These are phyloP conservation scores for Corvus moneduloides DNA, from an alignment of 2,113 vertebrate species.

Conservation along the genomic window DNA sequence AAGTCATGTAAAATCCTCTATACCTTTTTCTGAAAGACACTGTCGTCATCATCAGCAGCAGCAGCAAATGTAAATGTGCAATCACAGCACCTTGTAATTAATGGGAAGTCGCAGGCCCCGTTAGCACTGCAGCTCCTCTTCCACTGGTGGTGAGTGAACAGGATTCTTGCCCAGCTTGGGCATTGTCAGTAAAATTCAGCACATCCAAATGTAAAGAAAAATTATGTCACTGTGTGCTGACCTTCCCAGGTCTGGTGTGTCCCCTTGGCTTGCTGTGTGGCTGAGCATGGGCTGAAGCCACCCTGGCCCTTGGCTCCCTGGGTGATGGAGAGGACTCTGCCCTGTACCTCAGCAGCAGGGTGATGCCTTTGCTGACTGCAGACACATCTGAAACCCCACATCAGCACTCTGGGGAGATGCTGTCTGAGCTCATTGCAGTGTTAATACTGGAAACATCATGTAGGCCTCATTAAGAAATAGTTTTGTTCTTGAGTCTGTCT, in stretches of 20 bases:
- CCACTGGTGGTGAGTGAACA: not conserved
- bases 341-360: not conserved
- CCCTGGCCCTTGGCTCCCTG: not conserved
- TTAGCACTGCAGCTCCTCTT: not conserved
- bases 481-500: slow-evolving; percentile 15
- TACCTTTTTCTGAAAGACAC: slow-evolving; percentile 30
- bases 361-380: not conserved
- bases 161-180: not conserved
- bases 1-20: slow-evolving; percentile 42
- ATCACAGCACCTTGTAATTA: slow-evolving; percentile 22
- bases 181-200: not conserved
- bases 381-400: not conserved
- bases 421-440: slow-evolving; percentile 16
- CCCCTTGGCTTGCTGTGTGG: not conserved
- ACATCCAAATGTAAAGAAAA: not conserved
- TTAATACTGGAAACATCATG: slow-evolving; percentile 28
- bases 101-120: not conserved
- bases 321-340: not conserved
- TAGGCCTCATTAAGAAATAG: slow-evolving; percentile 30
- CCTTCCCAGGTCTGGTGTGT: not conserved
- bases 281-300: not conserved
- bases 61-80: slow-evolving; percentile 39
- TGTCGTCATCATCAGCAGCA: slow-evolving; percentile 3
- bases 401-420: slow-evolving; percentile 37
- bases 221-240: not conserved